phyloP scores from a whole-genome alignment of 2,888 invertebrate species.

The Pecten maximus region DNA sequence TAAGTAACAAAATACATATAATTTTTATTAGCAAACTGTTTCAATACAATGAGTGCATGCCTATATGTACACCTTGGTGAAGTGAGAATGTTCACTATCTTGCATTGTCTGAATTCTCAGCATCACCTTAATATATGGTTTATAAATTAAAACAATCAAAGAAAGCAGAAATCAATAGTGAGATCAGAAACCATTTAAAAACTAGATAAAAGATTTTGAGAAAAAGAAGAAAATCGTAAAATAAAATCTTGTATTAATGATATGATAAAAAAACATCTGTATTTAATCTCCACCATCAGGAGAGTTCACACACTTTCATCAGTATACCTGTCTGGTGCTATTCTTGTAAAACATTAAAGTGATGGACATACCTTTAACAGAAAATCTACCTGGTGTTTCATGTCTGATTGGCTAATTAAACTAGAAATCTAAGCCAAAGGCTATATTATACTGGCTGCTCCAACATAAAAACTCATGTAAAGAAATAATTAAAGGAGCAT shows the following conservation, averaged over 20 bases:
- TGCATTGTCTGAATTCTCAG: too few species aligned
- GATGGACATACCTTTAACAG: not conserved
- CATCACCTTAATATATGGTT: too few species aligned
- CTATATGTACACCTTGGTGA: too few species aligned
- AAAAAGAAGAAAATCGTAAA: not conserved
- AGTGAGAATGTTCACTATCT: too few species aligned
- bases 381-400: not conserved
- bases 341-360: not conserved
- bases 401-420: not conserved
- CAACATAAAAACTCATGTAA: too few species aligned
- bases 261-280: not conserved
- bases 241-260: not conserved
- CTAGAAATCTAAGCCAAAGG: too few species aligned
- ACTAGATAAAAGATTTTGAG: not conserved
- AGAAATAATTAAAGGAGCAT: too few species aligned
- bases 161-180: not conserved
- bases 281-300: not conserved
- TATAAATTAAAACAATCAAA: too few species aligned
- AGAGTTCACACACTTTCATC: not conserved
- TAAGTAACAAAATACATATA: too few species aligned
- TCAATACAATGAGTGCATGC: too few species aligned
- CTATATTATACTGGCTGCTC: too few species aligned
- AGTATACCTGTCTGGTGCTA: not conserved
- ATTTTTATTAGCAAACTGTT: too few species aligned
- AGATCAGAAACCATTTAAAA: not conserved